phyloP scores from a whole-genome alignment of 1,140 invertebrate species.

The Rhopalosiphum maidis region DNA sequence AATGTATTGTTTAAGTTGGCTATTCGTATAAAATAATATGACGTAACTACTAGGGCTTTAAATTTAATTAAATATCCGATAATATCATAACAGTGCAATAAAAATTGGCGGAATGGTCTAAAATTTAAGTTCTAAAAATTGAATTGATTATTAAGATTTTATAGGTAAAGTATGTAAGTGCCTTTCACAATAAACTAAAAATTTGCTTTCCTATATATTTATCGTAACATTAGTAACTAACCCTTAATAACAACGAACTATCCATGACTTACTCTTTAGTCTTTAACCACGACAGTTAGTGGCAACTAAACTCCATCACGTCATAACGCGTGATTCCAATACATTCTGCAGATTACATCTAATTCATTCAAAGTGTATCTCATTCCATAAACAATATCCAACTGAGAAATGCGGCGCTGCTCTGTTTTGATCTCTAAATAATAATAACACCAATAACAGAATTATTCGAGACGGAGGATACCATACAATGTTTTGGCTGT shows the following conservation, averaged over 20 bases:
- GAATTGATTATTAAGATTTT: neutral
- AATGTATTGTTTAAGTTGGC: no score
- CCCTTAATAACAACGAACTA: neutral
- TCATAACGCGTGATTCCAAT: neutral
- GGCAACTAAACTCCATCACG: neutral
- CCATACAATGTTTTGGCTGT: neutral
- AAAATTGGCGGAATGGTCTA: neutral
- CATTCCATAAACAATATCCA: neutral
- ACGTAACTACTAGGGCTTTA: no score
- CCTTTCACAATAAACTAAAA: neutral
- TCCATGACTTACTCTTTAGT: neutral
- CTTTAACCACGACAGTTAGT: neutral
- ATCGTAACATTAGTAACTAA: neutral
- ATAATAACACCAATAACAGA: neutral
- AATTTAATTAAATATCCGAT: no score
- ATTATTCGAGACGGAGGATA: neutral
- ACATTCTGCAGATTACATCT: neutral
- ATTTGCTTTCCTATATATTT: neutral
- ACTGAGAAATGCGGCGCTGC: neutral
- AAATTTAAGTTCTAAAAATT: neutral
- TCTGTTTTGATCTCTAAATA: neutral
- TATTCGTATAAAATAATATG: no score
- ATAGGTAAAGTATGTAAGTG: neutral
- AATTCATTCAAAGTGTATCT: neutral
- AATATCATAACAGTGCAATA: no score